Evolutionary conservation across 2,888 invertebrate species (phyloP), one percentile per base, ranked within the genome.

Genomic region (Acrobasis suavella): DNA sequence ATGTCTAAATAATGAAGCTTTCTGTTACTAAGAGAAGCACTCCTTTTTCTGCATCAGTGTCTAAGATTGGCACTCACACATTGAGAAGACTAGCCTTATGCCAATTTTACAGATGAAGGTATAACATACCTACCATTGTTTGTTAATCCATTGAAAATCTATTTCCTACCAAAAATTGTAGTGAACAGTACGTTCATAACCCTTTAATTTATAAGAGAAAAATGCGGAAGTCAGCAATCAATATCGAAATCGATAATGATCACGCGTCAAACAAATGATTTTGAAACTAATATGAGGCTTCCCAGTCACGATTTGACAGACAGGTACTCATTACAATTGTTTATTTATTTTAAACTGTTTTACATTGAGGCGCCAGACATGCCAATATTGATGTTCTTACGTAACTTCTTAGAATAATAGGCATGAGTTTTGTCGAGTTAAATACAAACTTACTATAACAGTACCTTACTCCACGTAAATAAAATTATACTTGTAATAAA

Each of bases 151-250:
- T 22, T 22, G 22, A 22, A 22, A 22, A 3, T 3, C 22, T 22
- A 22, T 22, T 22, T 22, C 22, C 22, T 22, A 22, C 2, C 5
- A n/a, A 7, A 32, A 32, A 32, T 32, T 32, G 32, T 32, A 8
- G 32, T 6, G 32, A 32, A 32, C 32, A 32, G 32, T 32, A 32
- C 32, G 32, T 32, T 32, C 8, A 32, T 32, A 32, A 7, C 32
- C 32, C 32, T 7, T 58, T 32, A 74, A 65, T 69, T 72, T 71
- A 69, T 73, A 76, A 75, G 78, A 81, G 75, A 76, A 78, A 88
- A 46, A 56, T 82, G 85, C 88, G 91, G 91, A 91, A 89, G 86
- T 83, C 77, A 85, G 81, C 85, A 86, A 84, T 89, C 87, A 87
- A 86, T 86, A 89, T 87, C 82, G 73, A 84, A 88, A 86, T 85